Base-by-base conservation (phyloP, 2,888 invertebrate genomes). In the Hanleya hanleyi region DNA sequence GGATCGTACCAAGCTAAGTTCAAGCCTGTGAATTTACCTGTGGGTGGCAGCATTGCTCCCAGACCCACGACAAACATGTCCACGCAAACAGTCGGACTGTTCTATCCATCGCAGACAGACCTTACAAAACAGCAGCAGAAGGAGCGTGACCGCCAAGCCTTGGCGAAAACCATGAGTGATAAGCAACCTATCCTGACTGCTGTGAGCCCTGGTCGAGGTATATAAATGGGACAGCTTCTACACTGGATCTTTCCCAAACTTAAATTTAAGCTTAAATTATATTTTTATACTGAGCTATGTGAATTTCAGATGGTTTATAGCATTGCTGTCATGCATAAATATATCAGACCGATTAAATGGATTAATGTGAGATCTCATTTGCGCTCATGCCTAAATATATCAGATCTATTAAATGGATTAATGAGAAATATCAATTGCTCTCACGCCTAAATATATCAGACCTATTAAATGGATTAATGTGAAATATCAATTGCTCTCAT, bases 151-250 rank as follows among this genome's bases (percentile, higher is more conserved):
- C 88, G 87, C 66, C 36, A 81, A 35, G 83, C 85, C 0, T 77
- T 83, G 75, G 89, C 88, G 75, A 87, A 84, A 77, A 84, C 86
- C 75, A 86, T 88, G 86, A 81, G 87, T 70, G 90, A 90, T 73
- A 77, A 88, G 57, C 81, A 83, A 38, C 90, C 90, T 3, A 77
- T 89, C 35, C 75, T 90, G 64, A 90, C 90, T 26, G 86, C 90
- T 18, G 82, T 90, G 57, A 90, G 90, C 79, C 91, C 91, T 57
- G 91, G 91, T 5, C 86, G 88, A 88, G 90, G 90, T 89, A 67
- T 68, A 75, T 38, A 51, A 32, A 32, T 33, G n/a, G n/a, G n/a
- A 36, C 41, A 41, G 22, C 4, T 64, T 50, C 12, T 15, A 22
- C 32, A 36, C 37, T 69, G 29, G 3, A 7, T 15, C 0, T 57